These are phyloP conservation scores for Philereme vetulata DNA, from an alignment of 2,888 invertebrate species.

Conservation along the genomic window DNA sequence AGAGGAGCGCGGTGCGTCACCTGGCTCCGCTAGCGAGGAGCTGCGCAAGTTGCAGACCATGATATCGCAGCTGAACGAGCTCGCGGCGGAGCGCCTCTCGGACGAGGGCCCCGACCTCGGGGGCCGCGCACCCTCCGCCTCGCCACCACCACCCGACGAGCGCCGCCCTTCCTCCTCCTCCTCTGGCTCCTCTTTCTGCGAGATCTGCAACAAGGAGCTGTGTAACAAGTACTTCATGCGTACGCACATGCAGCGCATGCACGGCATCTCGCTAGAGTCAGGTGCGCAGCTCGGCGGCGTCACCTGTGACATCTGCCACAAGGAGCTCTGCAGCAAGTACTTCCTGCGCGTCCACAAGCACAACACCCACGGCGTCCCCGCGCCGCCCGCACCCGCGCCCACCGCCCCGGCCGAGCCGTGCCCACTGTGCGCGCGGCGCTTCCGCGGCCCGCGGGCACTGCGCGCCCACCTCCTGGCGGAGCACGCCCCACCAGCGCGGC, in stretches of 20 bases:
- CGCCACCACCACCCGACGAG: slow-evolving; percentile 72
- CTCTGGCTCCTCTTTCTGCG: slow-evolving; percentile 93
- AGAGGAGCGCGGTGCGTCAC: slow-evolving; percentile 85
- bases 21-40: slow-evolving; percentile 90
- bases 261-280: slow-evolving; percentile 96
- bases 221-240: slow-evolving; percentile 99
- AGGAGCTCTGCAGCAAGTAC: slow-evolving; percentile 98
- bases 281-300: slow-evolving; percentile 96
- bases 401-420: slow-evolving; percentile 84
- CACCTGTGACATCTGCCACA: slow-evolving; percentile 98
- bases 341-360: slow-evolving; percentile 98
- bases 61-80: slow-evolving; percentile 93
- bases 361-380: slow-evolving; percentile 98
- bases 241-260: slow-evolving; percentile 99
- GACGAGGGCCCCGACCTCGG: slow-evolving; percentile 63
- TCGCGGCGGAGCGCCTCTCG: slow-evolving; percentile 84
- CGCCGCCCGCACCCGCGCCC: slow-evolving; percentile 87
- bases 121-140: slow-evolving; percentile 64
- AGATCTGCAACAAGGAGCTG: slow-evolving; percentile 98
- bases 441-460: slow-evolving; percentile 94
- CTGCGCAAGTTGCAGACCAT: slow-evolving; percentile 94
- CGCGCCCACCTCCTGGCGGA: slow-evolving; percentile 94
- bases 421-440: slow-evolving; percentile 93
- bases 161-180: slow-evolving; percentile 85
- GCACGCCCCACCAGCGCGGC: slow-evolving; percentile 87